Percentiles rank a stretch among this genome's conserved stretches.
These are phyloP conservation scores for Pseudocheirus occidentalis DNA, from an alignment of 2,797 vertebrate species.

Conservation along the genomic window DNA sequence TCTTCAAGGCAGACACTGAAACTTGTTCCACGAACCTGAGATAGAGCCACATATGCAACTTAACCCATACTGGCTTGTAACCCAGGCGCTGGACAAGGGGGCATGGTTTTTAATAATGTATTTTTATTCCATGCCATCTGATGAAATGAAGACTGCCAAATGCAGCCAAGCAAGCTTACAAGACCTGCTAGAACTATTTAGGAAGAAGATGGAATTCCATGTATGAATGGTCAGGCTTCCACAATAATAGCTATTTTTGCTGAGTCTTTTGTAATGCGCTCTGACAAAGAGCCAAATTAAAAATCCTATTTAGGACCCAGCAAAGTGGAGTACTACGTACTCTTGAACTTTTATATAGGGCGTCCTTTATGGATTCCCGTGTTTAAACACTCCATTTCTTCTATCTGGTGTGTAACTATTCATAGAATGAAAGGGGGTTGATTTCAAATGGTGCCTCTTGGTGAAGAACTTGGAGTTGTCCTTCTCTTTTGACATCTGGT, in stretches of 20 bases:
- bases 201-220: slow-evolving; percentile 24
- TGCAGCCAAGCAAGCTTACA: slow-evolving; percentile 8
- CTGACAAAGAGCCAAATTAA: slow-evolving; percentile 31
- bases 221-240: slow-evolving; percentile 46
- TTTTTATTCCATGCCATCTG: slow-evolving; percentile 42
- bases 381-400: slow-evolving; percentile 67
- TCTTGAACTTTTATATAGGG: slow-evolving; percentile 62
- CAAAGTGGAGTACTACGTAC: slow-evolving; percentile 15
- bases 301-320: slow-evolving; percentile 23
- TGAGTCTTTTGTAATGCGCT: slow-evolving; percentile 63
- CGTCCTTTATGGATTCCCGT: slow-evolving; percentile 11
- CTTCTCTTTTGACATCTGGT: slow-evolving; percentile 71
- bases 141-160: slow-evolving; percentile 18
- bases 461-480: slow-evolving; percentile 28
- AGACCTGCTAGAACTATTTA: neutral
- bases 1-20: slow-evolving; percentile 32
- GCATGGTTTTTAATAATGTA: neutral
- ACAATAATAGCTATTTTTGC: slow-evolving; percentile 19
- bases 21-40: slow-evolving; percentile 18
- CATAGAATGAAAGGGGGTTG: slow-evolving; percentile 55
- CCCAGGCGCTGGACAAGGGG: neutral
- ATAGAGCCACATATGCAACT: slow-evolving; percentile 17
- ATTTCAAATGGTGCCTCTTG: slow-evolving; percentile 60
- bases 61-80: neutral
- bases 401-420: slow-evolving; percentile 74